Evolutionary conservation across 2,797 vertebrate species (phyloP).

Genomic region (Schizothorax lantsangensis): DNA sequence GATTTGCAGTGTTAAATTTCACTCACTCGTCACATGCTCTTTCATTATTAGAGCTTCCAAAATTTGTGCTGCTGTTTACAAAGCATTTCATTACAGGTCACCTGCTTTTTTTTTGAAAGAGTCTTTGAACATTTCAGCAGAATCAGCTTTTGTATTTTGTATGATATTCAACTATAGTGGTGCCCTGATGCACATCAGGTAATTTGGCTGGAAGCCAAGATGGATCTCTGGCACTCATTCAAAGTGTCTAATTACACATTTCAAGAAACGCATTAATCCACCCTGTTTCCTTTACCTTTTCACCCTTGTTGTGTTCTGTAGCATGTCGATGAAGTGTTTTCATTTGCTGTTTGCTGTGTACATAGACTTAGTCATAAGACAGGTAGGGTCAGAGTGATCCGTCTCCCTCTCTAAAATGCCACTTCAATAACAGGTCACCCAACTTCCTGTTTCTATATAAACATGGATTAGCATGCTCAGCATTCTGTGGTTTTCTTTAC

Average conservation of each 20-base stretch:
- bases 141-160: not conserved
- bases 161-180: not conserved
- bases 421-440: constrained; percentile 21
- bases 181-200: constrained; percentile 19
- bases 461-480: not conserved
- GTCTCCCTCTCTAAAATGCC: constrained; percentile 27
- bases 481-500: not conserved
- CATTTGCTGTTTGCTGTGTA: constrained; percentile 72
- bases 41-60: not conserved
- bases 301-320: constrained; percentile 8
- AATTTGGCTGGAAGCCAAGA: not conserved
- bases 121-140: not conserved
- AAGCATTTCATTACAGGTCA: not conserved
- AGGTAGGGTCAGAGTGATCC: constrained; percentile 59
- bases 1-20: constrained; percentile 22
- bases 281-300: constrained; percentile 23
- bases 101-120: not conserved
- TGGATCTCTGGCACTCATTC: constrained; percentile 8
- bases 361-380: constrained; percentile 68
- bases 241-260: constrained; percentile 24
- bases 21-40: not conserved
- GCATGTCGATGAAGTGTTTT: constrained; percentile 61
- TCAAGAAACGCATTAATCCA: constrained; percentile 11
- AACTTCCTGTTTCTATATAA: constrained; percentile 18
- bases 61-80: constrained; percentile 11